These are phyloP conservation scores for Microtus oregoni DNA, from an alignment of 2,113 vertebrate species.

Conservation along the genomic window DNA sequence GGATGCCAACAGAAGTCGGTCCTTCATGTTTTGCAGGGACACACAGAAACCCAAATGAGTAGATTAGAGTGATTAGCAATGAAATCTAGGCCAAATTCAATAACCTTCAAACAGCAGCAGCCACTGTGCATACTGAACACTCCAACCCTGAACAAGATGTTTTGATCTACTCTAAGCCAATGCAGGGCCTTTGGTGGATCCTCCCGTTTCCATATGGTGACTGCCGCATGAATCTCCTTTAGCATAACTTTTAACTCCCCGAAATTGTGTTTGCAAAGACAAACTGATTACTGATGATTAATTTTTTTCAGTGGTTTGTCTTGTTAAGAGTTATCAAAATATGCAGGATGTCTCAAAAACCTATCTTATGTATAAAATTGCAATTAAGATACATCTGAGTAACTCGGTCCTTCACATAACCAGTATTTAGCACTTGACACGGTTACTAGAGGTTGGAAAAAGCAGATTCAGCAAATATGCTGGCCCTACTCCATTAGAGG, in stretches of 20 bases:
- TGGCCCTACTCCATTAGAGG: background rate
- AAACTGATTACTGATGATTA: constrained; percentile 31
- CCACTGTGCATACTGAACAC: constrained; percentile 70
- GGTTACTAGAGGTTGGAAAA: background rate
- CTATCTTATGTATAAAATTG: background rate
- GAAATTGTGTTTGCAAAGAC: constrained; percentile 18
- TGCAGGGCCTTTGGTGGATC: constrained; percentile 6
- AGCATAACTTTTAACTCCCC: constrained; percentile 24
- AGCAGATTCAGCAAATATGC: background rate
- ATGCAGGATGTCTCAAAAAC: background rate
- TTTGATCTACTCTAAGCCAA: constrained; percentile 55
- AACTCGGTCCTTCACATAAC: background rate
- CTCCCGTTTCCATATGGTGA: constrained; percentile 22
- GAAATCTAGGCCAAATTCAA: constrained; percentile 81
- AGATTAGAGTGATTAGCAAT: constrained; percentile 75
- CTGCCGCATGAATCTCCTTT: constrained; percentile 47
- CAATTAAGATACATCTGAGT: background rate
- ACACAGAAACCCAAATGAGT: background rate
- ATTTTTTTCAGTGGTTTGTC: constrained; percentile 31
- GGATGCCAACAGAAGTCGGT: constrained; percentile 63
- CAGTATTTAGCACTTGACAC: background rate
- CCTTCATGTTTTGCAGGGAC: constrained; percentile 58
- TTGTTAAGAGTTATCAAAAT: background rate
- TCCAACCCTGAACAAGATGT: constrained; percentile 36
- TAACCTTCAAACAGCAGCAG: constrained; percentile 71